Conservation (phyloP, 2,113 vertebrate genomes). For the Sitta europaea region DNA sequence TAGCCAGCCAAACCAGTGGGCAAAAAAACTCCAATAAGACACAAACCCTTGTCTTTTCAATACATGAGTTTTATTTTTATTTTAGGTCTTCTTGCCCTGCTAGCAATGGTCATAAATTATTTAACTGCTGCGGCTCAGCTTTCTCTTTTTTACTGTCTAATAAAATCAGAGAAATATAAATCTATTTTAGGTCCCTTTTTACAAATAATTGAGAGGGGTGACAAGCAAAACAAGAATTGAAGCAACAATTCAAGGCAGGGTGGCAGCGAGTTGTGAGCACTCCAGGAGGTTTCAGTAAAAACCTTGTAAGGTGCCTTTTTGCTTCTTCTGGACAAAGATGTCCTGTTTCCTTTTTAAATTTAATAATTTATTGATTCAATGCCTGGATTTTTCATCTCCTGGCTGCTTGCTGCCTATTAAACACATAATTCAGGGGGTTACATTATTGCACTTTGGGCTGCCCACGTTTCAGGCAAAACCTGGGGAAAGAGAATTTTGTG, state of each 20-base stretch:
- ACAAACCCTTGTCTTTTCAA: neutral
- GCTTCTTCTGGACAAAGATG: neutral
- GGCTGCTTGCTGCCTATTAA: slow-evolving; percentile 29
- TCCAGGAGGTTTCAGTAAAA: slow-evolving; percentile 4
- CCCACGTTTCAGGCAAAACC: neutral
- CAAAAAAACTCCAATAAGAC: slow-evolving; percentile 8
- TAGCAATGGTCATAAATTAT: slow-evolving; percentile 58
- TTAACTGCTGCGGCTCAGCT: slow-evolving; percentile 12
- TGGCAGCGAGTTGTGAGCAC: neutral
- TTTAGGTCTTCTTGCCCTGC: slow-evolving; percentile 21
- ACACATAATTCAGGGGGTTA: slow-evolving; percentile 38
- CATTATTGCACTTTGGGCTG: neutral
- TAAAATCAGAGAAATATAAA: slow-evolving; percentile 57
- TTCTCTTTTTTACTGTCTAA: slow-evolving; percentile 48
- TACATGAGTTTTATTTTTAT: slow-evolving; percentile 34
- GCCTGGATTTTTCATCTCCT: neutral
- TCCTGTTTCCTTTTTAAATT: neutral
- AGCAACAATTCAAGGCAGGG: slow-evolving; percentile 45
- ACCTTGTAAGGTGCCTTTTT: neutral
- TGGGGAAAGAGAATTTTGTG: neutral
- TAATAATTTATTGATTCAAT: slow-evolving; percentile 39
- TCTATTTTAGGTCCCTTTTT: slow-evolving; percentile 32
- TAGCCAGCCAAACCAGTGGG: neutral
- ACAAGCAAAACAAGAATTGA: slow-evolving; percentile 55
- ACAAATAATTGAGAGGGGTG: slow-evolving; percentile 42